phyloP scores from a whole-genome alignment of 2,888 invertebrate species.

The Acleris sparsana region DNA sequence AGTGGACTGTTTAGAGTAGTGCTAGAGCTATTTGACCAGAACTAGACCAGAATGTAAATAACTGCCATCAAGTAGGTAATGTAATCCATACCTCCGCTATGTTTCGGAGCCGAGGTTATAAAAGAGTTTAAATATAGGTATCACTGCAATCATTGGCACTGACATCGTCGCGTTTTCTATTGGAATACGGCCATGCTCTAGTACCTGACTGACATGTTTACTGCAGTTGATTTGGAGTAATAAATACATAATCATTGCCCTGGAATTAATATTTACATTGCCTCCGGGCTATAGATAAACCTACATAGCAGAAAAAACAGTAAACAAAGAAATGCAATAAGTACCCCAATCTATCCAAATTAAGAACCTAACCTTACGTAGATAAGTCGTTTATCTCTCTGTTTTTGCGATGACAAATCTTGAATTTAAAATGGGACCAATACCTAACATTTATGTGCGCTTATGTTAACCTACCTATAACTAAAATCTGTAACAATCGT shows the following conservation, averaged over 20 bases:
- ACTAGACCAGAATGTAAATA: constrained; percentile 1
- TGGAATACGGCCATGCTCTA: constrained; percentile 33
- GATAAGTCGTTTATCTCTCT: constrained; percentile 8
- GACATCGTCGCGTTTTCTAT: constrained; percentile 20
- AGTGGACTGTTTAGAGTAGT: constrained; percentile 5
- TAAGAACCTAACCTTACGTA: constrained; percentile 5
- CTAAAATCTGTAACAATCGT: constrained; percentile 41
- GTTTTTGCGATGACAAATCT: constrained; percentile 29
- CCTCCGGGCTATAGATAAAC: constrained; percentile 14
- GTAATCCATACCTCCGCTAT: constrained; percentile 5
- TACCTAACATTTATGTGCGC: constrained; percentile 58
- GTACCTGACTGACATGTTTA: constrained; percentile 43
- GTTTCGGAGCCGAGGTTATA: constrained; percentile 22
- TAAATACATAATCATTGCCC: not conserved
- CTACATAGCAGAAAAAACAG: not conserved
- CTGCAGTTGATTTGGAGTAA: constrained; percentile 68
- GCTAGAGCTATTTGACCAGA: constrained; percentile 1
- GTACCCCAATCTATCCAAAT: constrained; percentile 1
- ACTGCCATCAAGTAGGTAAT: constrained; percentile 2
- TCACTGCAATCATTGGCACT: constrained; percentile 32
- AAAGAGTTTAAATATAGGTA: constrained; percentile 27
- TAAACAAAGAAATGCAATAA: constrained; percentile 17
- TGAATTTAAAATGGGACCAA: constrained; percentile 73
- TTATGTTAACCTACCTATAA: constrained; percentile 52
- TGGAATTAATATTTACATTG: constrained; percentile 20